Conservation (phyloP, 2,797 vertebrate genomes). For the Esox lucius region DNA sequence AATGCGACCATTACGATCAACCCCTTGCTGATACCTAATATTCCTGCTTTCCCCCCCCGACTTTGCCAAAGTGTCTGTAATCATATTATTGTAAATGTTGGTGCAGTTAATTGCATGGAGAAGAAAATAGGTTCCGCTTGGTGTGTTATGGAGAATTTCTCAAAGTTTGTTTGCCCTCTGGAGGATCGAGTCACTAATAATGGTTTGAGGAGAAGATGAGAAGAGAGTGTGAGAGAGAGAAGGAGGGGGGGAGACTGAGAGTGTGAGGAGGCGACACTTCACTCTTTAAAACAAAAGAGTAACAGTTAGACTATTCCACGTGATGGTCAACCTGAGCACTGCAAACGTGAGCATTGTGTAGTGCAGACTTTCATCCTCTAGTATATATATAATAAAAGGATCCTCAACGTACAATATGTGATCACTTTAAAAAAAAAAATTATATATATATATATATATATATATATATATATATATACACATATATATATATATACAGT, state of each 20-base stretch:
- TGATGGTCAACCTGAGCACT: no score
- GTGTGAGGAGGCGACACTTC: slow-evolving; percentile 57
- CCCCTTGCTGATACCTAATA: slow-evolving; percentile 99
- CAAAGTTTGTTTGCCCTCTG: slow-evolving; percentile 92
- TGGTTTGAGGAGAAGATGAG: slow-evolving; percentile 69
- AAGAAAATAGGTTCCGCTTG: slow-evolving; percentile 97
- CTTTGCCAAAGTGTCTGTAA: slow-evolving; percentile 99
- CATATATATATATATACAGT: no score
- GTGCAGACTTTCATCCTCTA: no score
- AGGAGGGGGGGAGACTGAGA: slow-evolving; percentile 48
- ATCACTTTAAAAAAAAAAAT: no score
- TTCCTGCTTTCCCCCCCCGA: slow-evolving; percentile 89
- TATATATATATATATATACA: no score
- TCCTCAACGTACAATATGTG: no score
- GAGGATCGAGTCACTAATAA: slow-evolving; percentile 84
- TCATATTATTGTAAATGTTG: slow-evolving; percentile 99
- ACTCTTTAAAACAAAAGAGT: slow-evolving; percentile 23
- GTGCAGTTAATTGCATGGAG: slow-evolving; percentile 98
- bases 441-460: no score
- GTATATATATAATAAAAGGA: no score
- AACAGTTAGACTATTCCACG: not conserved
- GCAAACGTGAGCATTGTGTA: no score
- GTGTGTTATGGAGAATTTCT: slow-evolving; percentile 91
- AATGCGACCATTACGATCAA: slow-evolving; percentile 98
- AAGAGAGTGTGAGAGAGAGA: slow-evolving; percentile 18